Percentiles rank a stretch among this genome's conserved stretches.
phyloP scores from a whole-genome alignment of 2,797 vertebrate genomes.

The Neosilurus hyrtlii region DNA sequence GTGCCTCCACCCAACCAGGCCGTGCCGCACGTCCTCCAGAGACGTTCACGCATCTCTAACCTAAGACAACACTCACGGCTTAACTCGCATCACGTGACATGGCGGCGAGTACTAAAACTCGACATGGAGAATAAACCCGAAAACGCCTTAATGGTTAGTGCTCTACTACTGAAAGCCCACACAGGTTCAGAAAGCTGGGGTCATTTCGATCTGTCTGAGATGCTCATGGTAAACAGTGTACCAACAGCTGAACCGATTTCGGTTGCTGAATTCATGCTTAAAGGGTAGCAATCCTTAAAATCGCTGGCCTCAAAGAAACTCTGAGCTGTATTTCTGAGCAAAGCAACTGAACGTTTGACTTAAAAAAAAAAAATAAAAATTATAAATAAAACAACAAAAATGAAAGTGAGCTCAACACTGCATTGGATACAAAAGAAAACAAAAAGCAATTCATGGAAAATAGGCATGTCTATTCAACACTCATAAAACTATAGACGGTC shows the following conservation, averaged over 20 bases:
- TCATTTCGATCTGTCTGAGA: background rate
- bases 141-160: background rate
- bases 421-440: background rate
- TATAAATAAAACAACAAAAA: no score
- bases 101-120: slow-evolving; percentile 41
- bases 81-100: slow-evolving; percentile 35
- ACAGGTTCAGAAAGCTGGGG: background rate
- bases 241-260: background rate
- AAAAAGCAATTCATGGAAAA: background rate
- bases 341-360: background rate
- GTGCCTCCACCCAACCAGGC: background rate
- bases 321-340: background rate
- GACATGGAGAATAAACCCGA: background rate
- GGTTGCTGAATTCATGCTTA: background rate
- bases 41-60: slow-evolving; percentile 8
- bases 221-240: background rate
- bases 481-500: background rate
- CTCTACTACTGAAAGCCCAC: background rate
- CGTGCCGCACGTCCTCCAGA: background rate
- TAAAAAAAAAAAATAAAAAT: no score
- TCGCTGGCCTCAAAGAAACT: background rate
- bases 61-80: slow-evolving; percentile 19
- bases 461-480: background rate
- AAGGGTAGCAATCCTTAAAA: background rate
- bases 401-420: background rate